Evolutionary conservation across 2,888 invertebrate species (phyloP), one percentile per base, ranked within the genome.

Genomic region (Pollenia amentaria): DNA sequence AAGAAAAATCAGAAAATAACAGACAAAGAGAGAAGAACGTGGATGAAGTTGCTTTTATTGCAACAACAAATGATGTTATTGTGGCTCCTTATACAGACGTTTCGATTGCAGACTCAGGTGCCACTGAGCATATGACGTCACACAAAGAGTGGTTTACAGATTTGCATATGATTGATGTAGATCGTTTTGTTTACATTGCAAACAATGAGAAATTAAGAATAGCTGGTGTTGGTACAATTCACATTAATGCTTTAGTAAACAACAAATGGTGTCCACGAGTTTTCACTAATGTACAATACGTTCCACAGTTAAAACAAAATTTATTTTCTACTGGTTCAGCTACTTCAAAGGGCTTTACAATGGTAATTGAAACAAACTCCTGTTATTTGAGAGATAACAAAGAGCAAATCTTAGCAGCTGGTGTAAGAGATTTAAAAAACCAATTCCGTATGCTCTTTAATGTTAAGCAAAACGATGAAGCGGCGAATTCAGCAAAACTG

Each of bases 101-200:
- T 8, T 84, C 72, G 84, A 73, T 81, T 42, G 81, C 81, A 67
- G 80, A 85, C 65, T 85, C 72, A 14, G 80, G 85, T 18, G 70
- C 80, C 1, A 81, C 85, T 14, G 70, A 86, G 48, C 88, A 89
- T 62, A 88, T 89, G 88, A 84, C 79, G 2, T 64, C 69, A 55
- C 64, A 75, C n/a, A 72, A 60, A 46, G 60, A 70, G 42, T 70
- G 53, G 40, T 70, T 70, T 40, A 16, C 81, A 12, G 77, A 81
- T 11, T 67, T 80, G 11, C 38, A 64, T 7, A 46, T 81, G 60
- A 78, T 72, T 29, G 57, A 57, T 18, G 10, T 11, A 18, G 70
- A 76, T 21, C 69, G 80, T 38, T 44, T 29, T 64, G n/a, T n/a
- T n/a, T n/a, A n/a, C n/a, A n/a, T n/a, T n/a, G n/a, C n/a, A n/a